Percentiles rank a stretch among this genome's conserved stretches.
Evolutionary conservation across 2,797 vertebrate genomes (phyloP).

Genomic region (Tenualosa ilisha): DNA sequence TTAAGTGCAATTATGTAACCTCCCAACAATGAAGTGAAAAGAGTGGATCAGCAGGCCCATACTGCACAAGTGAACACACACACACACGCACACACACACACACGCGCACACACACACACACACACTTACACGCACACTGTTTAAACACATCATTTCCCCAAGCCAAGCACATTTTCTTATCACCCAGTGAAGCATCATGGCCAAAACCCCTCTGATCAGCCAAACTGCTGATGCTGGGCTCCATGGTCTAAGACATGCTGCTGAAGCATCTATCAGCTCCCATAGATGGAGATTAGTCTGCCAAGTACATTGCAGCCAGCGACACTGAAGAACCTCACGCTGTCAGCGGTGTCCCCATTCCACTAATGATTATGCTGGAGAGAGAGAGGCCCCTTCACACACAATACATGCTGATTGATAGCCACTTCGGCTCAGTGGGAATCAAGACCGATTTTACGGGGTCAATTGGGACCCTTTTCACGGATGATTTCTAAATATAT

Average conservation of each 20-base stretch:
- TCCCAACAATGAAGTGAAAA: neutral
- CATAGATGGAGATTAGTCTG: conserved; percentile 13
- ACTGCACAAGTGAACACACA: neutral
- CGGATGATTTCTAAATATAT: conserved; percentile 46
- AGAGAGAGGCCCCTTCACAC: conserved; percentile 57
- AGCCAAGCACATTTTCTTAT: neutral
- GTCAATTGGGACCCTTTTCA: conserved; percentile 54
- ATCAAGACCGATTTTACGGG: conserved; percentile 42
- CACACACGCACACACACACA: neutral
- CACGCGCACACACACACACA: neutral
- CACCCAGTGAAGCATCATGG: neutral
- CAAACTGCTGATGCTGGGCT: neutral
- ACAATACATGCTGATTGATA: conserved; percentile 74
- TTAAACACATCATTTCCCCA: neutral
- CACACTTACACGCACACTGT: neutral
- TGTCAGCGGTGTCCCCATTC: conserved; percentile 56
- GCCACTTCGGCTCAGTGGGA: conserved; percentile 49
- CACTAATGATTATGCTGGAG: conserved; percentile 60
- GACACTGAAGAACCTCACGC: neutral
- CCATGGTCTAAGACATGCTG: neutral
- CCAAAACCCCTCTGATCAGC: neutral
- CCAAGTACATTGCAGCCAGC: conserved; percentile 13
- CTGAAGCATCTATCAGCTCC: neutral
- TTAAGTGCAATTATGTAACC: neutral
- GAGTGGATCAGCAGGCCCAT: neutral